Base-by-base conservation (phyloP, 2,113 vertebrate species). In the Hypocryptadius cinnamomeus region DNA sequence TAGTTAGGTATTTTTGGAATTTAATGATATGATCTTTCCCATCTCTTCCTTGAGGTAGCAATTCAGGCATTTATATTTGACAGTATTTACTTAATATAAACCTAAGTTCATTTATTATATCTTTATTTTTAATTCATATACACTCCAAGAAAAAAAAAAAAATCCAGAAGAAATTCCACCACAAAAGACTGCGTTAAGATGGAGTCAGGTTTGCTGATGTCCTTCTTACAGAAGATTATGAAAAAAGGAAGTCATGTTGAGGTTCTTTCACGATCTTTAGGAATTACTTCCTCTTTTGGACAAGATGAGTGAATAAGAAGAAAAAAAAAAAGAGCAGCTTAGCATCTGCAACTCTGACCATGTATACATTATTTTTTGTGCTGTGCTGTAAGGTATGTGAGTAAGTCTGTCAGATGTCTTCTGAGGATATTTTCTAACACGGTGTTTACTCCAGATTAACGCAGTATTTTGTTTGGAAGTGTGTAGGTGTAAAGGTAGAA, bases 381-480 rank as follows among this genome's bases (percentile, higher is more conserved):
- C 15, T 86, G 53, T 92, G 79, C 71, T 85, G 39, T 87, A 66
- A 83, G 51, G 56, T 87, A 27, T 56, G 66, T 85, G 81, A 78
- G 85, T 47, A 53, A 83, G 66, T 84, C 37, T 91, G 74, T 90
- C 44, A 79, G 79, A 37, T 85, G 78, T 89, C 42, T 80, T 85
- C 63, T 1, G 54, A 96, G 73, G 77, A 70, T 92, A 31, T 83
- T 95, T 61, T 48, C 79, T 72, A 85, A 71, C 18, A 11, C 0
- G 8, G n/a, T 89, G 64, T 94, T 96, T 94, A 87, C 85, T 96
- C 92, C 89, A 92, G 80, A 93, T 97, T 92, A 96, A 95, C 76
- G 78, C 94, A 95, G 90, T 93, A 48, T 97, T 97, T 95, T 96
- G 92, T 95, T 92, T 92, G 92, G 96, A 95, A 94, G 37, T 78